Evolutionary conservation across 2,113 vertebrate genomes (phyloP).

Genomic region (Pithys albifrons): DNA sequence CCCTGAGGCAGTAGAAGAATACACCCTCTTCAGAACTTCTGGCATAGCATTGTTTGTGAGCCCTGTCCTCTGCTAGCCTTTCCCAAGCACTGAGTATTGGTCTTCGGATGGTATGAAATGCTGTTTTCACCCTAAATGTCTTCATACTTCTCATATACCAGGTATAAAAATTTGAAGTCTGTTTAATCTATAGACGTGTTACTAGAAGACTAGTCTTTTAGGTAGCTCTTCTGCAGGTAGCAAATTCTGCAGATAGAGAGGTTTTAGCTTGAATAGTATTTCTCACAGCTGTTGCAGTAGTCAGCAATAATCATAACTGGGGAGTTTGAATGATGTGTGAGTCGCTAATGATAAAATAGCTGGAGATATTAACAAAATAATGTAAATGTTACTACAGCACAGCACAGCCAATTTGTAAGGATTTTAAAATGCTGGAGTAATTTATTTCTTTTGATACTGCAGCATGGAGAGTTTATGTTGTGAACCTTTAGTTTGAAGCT

Average conservation of each 20-base stretch:
- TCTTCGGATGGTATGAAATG: background rate
- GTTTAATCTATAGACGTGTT: background rate
- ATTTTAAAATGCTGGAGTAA: background rate
- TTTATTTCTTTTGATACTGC: background rate
- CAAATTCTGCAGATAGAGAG: background rate
- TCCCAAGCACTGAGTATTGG: fast-evolving
- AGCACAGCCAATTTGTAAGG: background rate
- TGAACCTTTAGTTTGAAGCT: background rate
- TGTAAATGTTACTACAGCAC: background rate
- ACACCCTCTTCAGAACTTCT: background rate
- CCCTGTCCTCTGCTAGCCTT: background rate
- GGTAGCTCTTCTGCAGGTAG: background rate
- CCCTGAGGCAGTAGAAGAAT: background rate
- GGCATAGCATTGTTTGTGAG: background rate
- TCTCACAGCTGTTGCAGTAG: background rate
- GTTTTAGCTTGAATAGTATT: background rate
- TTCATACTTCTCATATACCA: background rate
- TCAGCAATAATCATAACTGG: background rate
- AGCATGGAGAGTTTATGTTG: background rate
- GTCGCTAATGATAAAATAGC: background rate
- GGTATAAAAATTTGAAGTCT: background rate
- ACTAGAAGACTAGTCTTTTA: background rate
- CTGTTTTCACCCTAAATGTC: background rate
- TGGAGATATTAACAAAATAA: background rate
- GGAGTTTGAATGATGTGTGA: background rate